Percentiles rank a stretch among this genome's conserved stretches.
Evolutionary conservation across 2,797 vertebrate genomes (phyloP).

Genomic region (Alosa sapidissima): DNA sequence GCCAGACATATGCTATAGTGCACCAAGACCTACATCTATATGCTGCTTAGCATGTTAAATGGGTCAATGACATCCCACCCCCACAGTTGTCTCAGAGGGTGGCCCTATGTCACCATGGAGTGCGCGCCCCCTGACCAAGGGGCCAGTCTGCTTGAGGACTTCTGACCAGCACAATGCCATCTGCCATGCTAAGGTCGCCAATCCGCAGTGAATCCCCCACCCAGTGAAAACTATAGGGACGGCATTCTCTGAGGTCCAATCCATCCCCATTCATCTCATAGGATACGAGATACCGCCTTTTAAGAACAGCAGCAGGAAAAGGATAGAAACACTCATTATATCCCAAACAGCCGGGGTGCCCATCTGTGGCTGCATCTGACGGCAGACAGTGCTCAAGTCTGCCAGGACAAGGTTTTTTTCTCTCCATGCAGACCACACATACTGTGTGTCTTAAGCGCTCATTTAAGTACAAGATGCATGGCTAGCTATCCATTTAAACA

Average conservation of each 20-base stretch:
- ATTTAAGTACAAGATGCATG: background rate
- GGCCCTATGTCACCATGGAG: conserved; percentile 15
- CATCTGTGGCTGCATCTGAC: background rate
- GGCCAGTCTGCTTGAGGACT: conserved; percentile 9
- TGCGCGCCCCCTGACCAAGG: conserved; percentile 12
- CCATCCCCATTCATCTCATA: background rate
- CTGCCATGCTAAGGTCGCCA: background rate
- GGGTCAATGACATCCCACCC: conserved; percentile 28
- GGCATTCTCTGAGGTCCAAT: background rate
- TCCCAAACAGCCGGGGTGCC: background rate
- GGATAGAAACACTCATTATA: background rate
- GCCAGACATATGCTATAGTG: conserved; percentile 16
- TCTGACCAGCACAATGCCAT: conserved; percentile 25
- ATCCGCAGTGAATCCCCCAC: background rate
- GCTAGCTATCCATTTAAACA: background rate
- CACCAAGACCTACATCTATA: conserved; percentile 3
- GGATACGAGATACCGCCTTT: background rate
- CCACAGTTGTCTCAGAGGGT: conserved; percentile 6
- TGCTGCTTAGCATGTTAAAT: conserved; percentile 28
- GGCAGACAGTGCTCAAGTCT: background rate
- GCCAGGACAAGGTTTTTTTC: background rate
- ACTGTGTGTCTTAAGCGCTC: background rate
- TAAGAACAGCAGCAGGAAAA: background rate
- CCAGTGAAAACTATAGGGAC: background rate
- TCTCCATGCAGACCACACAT: background rate